Base-by-base conservation (phyloP, 2,113 vertebrate species). In the Xiphophorus maculatus region DNA sequence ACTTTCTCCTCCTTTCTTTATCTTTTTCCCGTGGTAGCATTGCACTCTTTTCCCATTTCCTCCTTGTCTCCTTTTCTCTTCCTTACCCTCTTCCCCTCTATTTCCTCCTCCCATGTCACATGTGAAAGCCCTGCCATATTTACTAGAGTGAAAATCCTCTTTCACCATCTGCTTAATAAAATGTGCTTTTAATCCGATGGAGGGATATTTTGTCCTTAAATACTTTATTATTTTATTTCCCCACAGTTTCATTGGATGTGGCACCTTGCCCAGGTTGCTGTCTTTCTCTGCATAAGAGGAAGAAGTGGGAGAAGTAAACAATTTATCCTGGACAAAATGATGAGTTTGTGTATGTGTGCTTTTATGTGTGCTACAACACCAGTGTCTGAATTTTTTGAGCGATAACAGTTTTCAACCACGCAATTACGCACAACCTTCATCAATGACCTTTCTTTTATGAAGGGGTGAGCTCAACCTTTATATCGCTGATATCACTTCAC, bases 131-230 rank as follows among this genome's bases (percentile, higher is more conserved):
- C 81, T 90, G 93, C 93, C 93, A 95, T 92, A 94, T 94, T 94
- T 92, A 89, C 90, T 81, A 76, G 90, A 92, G 90, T 91, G 84
- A 87, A 94, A 95, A 95, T 94, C 93, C 93, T 92, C 93, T 94
- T 93, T 93, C 90, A 92, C 90, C 94, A 94, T 94, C 93, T 94
- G 93, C 88, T 94, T 94, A 95, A 94, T 94, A 95, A 92, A 94
- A 93, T 93, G 89, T 93, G 84, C 88, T 92, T 94, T 93, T 94
- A 94, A 94, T 94, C 93, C 89, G 66, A 87, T 84, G 62, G 70
- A 54, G 69, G 80, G 79, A 72, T 87, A 79, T 86, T 93, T 92
- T 74, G 69, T 91, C 92, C 91, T 92, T 91, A 66, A 79, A 64
- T 72, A 84, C 85, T 88, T 87, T 84, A 77, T 91, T 86, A 74